A percentile compares a stretch with the other conserved stretches of the same genome.
Conservation (phyloP, 2,113 vertebrate genomes). For the Thinocorus orbignyianus region DNA sequence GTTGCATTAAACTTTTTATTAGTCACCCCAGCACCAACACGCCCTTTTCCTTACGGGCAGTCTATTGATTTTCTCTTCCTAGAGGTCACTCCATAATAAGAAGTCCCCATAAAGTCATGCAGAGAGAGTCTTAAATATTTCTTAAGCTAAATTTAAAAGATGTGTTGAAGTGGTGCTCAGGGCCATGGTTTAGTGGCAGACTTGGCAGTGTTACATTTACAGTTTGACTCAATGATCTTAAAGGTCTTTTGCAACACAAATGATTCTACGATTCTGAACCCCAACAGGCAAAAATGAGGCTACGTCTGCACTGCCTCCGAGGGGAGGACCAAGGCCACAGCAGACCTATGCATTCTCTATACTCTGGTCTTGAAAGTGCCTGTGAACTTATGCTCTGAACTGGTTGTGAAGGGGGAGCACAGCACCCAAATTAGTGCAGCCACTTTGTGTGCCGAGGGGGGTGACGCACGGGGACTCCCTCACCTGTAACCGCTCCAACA, state of each 20-base stretch:
- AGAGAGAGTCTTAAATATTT: neutral
- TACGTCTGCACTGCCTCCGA: neutral
- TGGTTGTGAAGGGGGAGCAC: rapidly evolving
- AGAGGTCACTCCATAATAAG: neutral
- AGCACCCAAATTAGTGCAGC: neutral
- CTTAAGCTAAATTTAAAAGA: neutral
- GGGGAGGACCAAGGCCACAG: neutral
- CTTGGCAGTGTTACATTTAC: neutral
- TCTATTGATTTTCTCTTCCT: neutral
- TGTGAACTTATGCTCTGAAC: neutral
- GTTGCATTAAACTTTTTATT: neutral
- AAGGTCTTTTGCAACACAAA: neutral
- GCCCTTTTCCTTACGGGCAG: neutral
- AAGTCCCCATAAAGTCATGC: neutral
- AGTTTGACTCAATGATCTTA: neutral
- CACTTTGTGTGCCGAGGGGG: rapidly evolving
- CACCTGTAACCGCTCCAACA: neutral
- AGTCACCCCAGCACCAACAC: neutral
- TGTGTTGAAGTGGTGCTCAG: no score
- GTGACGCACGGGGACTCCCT: neutral
- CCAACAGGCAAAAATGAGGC: neutral
- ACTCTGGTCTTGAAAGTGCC: neutral
- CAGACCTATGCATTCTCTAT: neutral
- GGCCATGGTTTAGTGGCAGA: neutral
- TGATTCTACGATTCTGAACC: neutral